Conservation (phyloP, 2,113 vertebrate species). For the Zosterops hypoxanthus region DNA sequence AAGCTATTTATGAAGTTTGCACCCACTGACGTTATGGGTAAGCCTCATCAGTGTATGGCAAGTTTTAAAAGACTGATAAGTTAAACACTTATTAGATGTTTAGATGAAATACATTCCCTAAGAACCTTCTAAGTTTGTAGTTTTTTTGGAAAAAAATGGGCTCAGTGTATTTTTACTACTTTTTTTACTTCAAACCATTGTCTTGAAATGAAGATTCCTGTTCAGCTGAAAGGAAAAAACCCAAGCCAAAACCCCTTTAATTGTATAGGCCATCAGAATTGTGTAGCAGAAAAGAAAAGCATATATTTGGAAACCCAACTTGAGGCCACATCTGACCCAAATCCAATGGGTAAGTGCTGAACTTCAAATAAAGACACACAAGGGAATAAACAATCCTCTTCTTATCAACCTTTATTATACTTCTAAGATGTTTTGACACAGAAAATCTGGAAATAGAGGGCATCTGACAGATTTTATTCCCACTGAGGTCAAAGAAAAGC, state of each 20-base stretch:
- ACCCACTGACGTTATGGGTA: neutral
- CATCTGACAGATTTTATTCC: neutral
- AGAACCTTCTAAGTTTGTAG: neutral
- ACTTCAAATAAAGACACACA: neutral
- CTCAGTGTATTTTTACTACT: neutral
- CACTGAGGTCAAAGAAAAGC: neutral
- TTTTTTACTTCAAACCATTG: neutral
- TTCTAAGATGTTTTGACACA: neutral
- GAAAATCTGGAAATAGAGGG: neutral
- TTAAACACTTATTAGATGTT: neutral
- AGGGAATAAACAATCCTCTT: neutral
- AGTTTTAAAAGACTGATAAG: neutral
- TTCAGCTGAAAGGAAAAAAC: neutral
- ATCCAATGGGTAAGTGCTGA: neutral
- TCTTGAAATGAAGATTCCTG: neutral
- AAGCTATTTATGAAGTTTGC: neutral
- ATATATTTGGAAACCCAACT: neutral
- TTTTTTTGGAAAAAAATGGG: accelerated
- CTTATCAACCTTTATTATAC: neutral
- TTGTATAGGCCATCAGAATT: neutral
- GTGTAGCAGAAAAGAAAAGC: neutral
- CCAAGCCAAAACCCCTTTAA: neutral
- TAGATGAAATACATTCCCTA: neutral
- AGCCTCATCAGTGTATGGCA: neutral
- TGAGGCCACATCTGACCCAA: neutral